Base-by-base conservation (phyloP, 2,888 invertebrate species). In the Eumacrocentrus americanus region DNA sequence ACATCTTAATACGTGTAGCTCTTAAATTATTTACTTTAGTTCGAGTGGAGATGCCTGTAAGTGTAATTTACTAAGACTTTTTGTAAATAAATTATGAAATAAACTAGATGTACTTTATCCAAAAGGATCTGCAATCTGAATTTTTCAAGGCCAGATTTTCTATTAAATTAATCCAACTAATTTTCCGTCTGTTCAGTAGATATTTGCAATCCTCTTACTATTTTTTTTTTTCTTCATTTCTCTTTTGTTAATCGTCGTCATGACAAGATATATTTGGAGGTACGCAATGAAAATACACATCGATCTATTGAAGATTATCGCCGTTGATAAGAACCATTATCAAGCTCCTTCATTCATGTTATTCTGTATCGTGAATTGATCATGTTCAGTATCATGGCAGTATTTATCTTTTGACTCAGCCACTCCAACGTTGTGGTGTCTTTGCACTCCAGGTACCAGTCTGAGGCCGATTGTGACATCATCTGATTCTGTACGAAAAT, bases 381-480 rank as follows among this genome's bases (percentile, higher is more conserved):
- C 83, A 90, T 84, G 53, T 89, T 89, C 34, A 90, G 83, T 58
- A 91, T 87, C 73, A 91, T 87, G 1, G 89, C 90, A 73, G 88
- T 88, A 75, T 91, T 89, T 58, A 92, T 88, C 82, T 91, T 90
- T 62, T 86, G 84, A 70, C 88, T 88, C 22, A 92, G 81, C 91
- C 91, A 92, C 12, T 82, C 80, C 56, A 91, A 82, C 12, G 87
- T 83, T 46, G 87, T 85, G 1, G 82, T 81, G 61, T 91, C 88
- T 7, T 87, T 83, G 40, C 88, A 84, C 63, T 86, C 85, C 50
- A 92, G 84, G 60, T 85, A 85, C 72, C 89, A 86, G 71, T 91
- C 89, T 59, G 88, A 87, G 2, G 86, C 86, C 11, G 88, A 84
- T 70, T 85, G 85, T 68, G 86, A 85, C 72, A 83, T 83, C 34